Evolutionary conservation across 2,888 invertebrate genomes (phyloP), one percentile per base, ranked within the genome.

Genomic region (Crioceris asparagi): DNA sequence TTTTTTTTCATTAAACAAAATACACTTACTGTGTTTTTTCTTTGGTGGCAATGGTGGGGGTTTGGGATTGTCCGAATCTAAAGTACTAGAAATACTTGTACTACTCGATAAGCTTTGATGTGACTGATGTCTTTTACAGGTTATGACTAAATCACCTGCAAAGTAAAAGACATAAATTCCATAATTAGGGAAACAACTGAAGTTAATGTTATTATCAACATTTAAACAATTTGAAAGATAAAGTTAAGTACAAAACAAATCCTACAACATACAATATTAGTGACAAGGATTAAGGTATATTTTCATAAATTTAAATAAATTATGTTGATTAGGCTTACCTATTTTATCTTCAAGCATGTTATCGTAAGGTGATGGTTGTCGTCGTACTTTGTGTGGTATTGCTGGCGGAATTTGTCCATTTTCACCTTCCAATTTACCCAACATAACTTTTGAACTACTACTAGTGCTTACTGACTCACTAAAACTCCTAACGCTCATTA

Each of bases 11-110:
- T n/a, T n/a, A n/a, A n/a, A n/a, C 31, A 32, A 40, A 32, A 37
- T 32, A 31, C 26, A 85, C 91, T 86, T 77, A 91, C 92, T 92
- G 73, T 93, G 86, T 66, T 85, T 83, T 67, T 91, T 91, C 70
- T 93, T 93, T 30, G 84, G 79, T 27, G 93, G 93, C 47, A 93
- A 68, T 33, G 93, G 93, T 44, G 93, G 93, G 45, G 91, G 86
- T 57, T 76, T 70, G 51, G 79, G 79, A 53, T 80, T 78, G 51
- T 77, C 74, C 26, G 62, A 59, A 44, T 49, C 64, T 59, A 44
- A 58, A 41, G 47, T 47, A 41, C 50, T 56, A 3, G 54, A 45
- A 33, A 49, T 45, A 40, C 43, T 50, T 35, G 47, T 48, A 35
- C 40, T 48, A n/a, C 38, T 41, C 18, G 37, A 41, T 34, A 50